phyloP scores from a whole-genome alignment of 2,888 invertebrate genomes.

The Strigamia transsilvanica region DNA sequence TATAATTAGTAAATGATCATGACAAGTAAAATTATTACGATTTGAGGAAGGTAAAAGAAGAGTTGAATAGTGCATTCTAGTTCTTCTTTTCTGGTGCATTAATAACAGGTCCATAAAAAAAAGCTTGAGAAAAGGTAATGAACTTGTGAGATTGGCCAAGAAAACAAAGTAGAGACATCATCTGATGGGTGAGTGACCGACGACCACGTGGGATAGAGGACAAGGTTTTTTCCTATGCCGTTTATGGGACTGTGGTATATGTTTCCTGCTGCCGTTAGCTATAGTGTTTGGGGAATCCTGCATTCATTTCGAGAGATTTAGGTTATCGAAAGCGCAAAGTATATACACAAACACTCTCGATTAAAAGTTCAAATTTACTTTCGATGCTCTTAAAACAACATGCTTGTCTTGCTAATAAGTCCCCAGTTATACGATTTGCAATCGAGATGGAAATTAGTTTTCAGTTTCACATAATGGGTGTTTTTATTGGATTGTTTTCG shows the following conservation, averaged over 20 bases:
- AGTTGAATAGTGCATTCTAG: not conserved
- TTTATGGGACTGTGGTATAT: not conserved
- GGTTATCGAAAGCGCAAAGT: conserved; percentile 17
- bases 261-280: not conserved
- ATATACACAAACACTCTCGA: not conserved
- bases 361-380: not conserved
- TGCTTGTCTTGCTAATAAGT: not conserved
- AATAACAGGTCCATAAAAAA: not conserved
- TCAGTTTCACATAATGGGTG: not conserved
- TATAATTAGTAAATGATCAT: not conserved
- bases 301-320: not conserved
- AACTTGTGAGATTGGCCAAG: conserved; percentile 9
- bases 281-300: not conserved
- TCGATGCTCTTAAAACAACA: not conserved
- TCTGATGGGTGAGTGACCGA: conserved; percentile 31
- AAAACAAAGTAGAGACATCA: not conserved
- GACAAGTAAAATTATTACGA: not conserved
- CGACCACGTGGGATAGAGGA: not conserved
- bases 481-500: not conserved
- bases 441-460: conserved; percentile 37
- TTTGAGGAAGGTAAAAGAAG: not conserved
- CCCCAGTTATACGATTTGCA: no score
- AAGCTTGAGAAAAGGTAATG: not conserved
- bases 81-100: not conserved
- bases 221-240: conserved; percentile 22